Percentiles rank a stretch among this genome's conserved stretches.
Evolutionary conservation across 1,140 invertebrate species (phyloP).

Genomic region (Lordiphosa clarofinis): DNA sequence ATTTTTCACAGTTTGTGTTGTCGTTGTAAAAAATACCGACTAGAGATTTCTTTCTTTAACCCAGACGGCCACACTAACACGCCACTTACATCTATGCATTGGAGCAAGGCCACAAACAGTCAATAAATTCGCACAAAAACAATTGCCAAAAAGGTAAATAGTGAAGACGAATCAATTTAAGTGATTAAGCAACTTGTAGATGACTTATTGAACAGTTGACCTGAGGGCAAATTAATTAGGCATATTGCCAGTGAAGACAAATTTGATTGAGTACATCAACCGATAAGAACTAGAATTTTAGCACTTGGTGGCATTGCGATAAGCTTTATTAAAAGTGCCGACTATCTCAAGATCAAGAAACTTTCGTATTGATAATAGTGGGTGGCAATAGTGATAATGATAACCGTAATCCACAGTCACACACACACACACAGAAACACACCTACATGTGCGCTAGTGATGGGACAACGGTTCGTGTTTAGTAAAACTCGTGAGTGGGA

Average conservation of each 20-base stretch:
- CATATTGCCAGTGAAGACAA: too few species aligned
- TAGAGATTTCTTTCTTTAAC: too few species aligned
- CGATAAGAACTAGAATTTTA: constrained; percentile 28
- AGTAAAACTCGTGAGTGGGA: too few species aligned
- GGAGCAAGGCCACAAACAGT: constrained; percentile 2
- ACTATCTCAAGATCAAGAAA: not conserved
- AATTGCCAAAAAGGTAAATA: constrained; percentile 47
- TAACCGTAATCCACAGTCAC: constrained; percentile 15
- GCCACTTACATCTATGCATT: not conserved
- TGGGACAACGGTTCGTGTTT: too few species aligned
- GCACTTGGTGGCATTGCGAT: too few species aligned
- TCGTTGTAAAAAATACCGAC: too few species aligned
- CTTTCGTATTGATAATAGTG: constrained; percentile 35
- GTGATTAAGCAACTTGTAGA: not conserved
- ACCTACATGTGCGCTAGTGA: constrained; percentile 14
- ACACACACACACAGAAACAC: not conserved
- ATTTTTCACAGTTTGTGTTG: too few species aligned
- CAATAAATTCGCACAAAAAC: constrained; percentile 44
- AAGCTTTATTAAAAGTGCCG: too few species aligned
- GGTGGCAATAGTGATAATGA: constrained; percentile 19
- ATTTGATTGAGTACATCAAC: not conserved
- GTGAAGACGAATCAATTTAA: constrained; percentile 1
- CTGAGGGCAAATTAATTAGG: too few species aligned
- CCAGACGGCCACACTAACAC: constrained; percentile 29
- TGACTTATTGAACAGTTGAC: too few species aligned